A percentile compares a stretch with the other conserved stretches of the same genome.
Conservation (phyloP, 2,113 vertebrate genomes). For the Oncorhynchus clarkii region DNA sequence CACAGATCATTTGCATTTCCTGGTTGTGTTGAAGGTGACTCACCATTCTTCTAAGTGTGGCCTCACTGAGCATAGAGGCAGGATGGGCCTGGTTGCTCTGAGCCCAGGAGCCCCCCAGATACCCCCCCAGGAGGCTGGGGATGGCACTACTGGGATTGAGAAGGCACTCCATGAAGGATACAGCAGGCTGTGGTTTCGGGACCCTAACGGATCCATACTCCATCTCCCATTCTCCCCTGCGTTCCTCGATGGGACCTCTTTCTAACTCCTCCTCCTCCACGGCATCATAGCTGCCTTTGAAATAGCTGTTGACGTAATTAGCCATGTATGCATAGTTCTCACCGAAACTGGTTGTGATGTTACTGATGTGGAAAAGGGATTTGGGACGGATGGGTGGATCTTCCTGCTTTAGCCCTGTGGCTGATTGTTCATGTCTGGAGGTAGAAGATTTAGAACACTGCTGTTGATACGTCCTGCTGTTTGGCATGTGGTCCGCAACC, state of each 20-base stretch:
- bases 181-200: slow-evolving; percentile 9
- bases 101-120: slow-evolving; percentile 17
- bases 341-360: slow-evolving; percentile 53
- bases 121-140: slow-evolving; percentile 47
- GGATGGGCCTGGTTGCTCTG: slow-evolving; percentile 8
- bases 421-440: slow-evolving; percentile 12
- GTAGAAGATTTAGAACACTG: slow-evolving; percentile 13
- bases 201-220: neutral
- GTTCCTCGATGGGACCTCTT: neutral
- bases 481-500: neutral
- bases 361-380: slow-evolving; percentile 65
- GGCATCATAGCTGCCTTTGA: slow-evolving; percentile 45
- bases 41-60: slow-evolving; percentile 49
- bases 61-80: neutral
- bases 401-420: slow-evolving; percentile 14
- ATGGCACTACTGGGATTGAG: slow-evolving; percentile 51
- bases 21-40: slow-evolving; percentile 13
- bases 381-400: slow-evolving; percentile 4
- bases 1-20: no score
- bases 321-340: slow-evolving; percentile 64
- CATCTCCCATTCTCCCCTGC: neutral
- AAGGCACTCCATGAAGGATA: slow-evolving; percentile 58
- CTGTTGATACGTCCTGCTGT: slow-evolving; percentile 4
- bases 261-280: slow-evolving; percentile 37
- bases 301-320: slow-evolving; percentile 66